These are phyloP conservation scores for Halcyon badia DNA, from an alignment of 2,797 vertebrate genomes.

Conservation along the genomic window DNA sequence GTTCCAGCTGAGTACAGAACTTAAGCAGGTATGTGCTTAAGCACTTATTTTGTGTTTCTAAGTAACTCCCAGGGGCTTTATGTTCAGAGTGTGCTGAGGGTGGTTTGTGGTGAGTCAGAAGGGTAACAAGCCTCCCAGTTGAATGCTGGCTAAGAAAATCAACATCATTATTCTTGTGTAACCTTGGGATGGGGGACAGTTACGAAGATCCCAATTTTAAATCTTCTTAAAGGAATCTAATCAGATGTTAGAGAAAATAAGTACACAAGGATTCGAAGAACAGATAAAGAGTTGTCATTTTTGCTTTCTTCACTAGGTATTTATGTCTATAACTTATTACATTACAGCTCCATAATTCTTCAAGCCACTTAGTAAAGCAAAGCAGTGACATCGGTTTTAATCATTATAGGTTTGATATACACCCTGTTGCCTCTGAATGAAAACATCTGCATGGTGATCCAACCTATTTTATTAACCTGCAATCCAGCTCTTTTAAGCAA, in stretches of 20 bases:
- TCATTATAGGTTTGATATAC: neutral
- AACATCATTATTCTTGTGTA: neutral
- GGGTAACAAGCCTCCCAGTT: neutral
- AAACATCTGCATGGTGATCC: neutral
- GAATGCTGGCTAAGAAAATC: neutral
- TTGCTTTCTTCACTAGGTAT: neutral
- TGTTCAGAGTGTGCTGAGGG: neutral
- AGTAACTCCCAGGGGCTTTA: neutral
- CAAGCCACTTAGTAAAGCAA: neutral
- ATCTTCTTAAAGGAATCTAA: neutral
- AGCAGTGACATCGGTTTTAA: neutral
- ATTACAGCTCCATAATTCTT: neutral
- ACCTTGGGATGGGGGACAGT: neutral
- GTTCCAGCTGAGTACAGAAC: neutral
- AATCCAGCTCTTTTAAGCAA: neutral
- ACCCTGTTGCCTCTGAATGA: neutral
- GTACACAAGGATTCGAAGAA: neutral
- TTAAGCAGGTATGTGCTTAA: neutral
- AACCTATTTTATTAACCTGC: neutral
- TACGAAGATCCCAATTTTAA: neutral
- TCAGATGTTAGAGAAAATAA: neutral
- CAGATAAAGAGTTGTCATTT: neutral
- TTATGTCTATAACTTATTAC: neutral
- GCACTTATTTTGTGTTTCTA: neutral
- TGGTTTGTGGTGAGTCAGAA: neutral